Base-by-base conservation (phyloP, 2,113 vertebrate genomes). In the Cheilinus undulatus region DNA sequence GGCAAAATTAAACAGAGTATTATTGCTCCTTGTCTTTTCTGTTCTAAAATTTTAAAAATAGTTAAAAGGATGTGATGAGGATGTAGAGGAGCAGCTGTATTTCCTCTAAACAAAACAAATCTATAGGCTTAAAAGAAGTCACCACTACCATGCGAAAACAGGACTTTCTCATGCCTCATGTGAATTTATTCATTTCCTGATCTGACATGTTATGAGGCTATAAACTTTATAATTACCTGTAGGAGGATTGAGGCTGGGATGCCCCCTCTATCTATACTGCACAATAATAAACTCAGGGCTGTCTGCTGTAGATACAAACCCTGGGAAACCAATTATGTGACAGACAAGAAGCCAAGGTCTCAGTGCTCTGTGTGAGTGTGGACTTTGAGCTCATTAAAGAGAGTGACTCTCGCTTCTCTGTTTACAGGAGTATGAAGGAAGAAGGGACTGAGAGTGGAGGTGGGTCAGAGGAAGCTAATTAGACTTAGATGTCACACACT, bases 301-400 rank as follows among this genome's bases (percentile, higher is more conserved):
- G 14, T 54, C 26, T 42, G 45, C 62, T 19, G 32, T 63, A 56
- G n/a, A 20, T 22, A 9, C 10, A 49, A 20, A 58, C 17, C 28
- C 48, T 51, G 53, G 28, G 36, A 74, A 67, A 63, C 38, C 36
- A 56, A 59, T 52, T 49, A 69, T 45, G 20, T 5, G 4, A 51
- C 26, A 61, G 45, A 58, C 6, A 11, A 34, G 32, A 28, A 52
- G 38, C 43, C 69, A 79, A 78, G 66, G 61, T 76, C 54, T n/a
- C 34, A 38, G 15, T 3, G 1, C 5, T 23, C 36, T 51, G 34
- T 62, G 19, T 34, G 22, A 30, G 14, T 30, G 40, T n/a, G 54
- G 34, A 80, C 72, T 45, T 48, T 75, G 40, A 76, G 40, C 68
- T 76, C 65, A 78, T 80, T 69, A 82, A 52, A 42, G 45, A 48